Evolutionary conservation across 2,888 invertebrate genomes (phyloP).

Genomic region (Tuberolachnus salignus): DNA sequence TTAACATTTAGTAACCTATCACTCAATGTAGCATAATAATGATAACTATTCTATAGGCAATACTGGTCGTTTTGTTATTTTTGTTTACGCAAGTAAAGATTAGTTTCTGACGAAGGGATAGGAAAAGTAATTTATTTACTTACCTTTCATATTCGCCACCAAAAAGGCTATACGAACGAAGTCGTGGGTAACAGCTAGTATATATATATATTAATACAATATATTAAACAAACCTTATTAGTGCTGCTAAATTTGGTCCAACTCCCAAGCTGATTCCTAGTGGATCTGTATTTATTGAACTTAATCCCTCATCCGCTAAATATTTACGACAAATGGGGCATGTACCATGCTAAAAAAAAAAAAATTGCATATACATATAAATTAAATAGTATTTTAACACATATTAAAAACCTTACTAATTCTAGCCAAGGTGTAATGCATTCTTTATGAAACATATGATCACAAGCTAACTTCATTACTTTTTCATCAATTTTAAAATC

Average conservation of each 20-base stretch:
- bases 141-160: too few relatives aligned
- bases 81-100: too few relatives aligned
- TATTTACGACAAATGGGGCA: conserved; percentile 93
- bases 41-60: too few relatives aligned
- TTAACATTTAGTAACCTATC: too few relatives aligned
- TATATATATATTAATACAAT: not conserved
- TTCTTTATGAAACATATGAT: conserved; percentile 87
- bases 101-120: too few relatives aligned
- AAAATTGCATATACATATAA: conserved; percentile 51
- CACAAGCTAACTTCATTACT: conserved; percentile 80
- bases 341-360: conserved; percentile 76
- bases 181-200: too few relatives aligned
- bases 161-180: too few relatives aligned
- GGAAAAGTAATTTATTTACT: too few relatives aligned
- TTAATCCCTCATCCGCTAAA: conserved; percentile 66
- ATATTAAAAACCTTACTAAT: conserved; percentile 65
- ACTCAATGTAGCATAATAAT: too few relatives aligned
- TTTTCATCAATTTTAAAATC: conserved; percentile 78
- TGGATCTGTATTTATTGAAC: conserved; percentile 58
- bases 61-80: too few relatives aligned
- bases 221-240: conserved; percentile 59
- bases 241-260: conserved; percentile 60
- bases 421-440: conserved; percentile 96
- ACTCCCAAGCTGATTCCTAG: conserved; percentile 58
- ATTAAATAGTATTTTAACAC: conserved; percentile 29